These are phyloP conservation scores for Anagyrus pseudococci DNA, from an alignment of 2,888 invertebrate species.

Conservation along the genomic window DNA sequence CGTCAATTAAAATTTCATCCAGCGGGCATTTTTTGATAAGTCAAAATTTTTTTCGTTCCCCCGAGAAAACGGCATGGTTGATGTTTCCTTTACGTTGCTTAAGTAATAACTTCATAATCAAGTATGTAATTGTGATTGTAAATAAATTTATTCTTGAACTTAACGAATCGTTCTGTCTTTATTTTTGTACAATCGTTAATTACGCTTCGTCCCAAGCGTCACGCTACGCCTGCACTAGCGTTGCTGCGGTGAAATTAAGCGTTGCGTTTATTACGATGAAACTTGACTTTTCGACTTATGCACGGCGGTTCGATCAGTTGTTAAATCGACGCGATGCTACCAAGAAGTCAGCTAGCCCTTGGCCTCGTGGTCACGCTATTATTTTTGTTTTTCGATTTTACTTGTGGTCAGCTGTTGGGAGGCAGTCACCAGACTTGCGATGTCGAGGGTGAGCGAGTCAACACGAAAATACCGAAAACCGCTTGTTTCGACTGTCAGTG, in stretches of 20 bases:
- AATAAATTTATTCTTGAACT: slow-evolving; percentile 35
- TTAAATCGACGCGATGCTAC: neutral
- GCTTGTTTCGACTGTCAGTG: neutral
- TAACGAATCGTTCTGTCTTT: neutral
- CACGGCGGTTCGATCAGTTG: neutral
- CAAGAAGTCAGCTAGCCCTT: slow-evolving; percentile 2
- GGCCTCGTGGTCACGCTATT: neutral
- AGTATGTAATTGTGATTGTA: slow-evolving; percentile 28
- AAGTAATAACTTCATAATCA: slow-evolving; percentile 2
- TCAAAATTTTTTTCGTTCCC: slow-evolving; percentile 1
- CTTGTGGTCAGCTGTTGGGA: neutral
- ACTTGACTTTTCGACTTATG: neutral
- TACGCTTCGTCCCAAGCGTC: no score
- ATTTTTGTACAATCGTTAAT: no score
- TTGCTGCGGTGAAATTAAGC: neutral
- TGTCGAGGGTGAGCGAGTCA: neutral
- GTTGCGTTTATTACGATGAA: neutral
- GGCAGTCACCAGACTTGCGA: slow-evolving; percentile 1
- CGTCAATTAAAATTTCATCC: neutral
- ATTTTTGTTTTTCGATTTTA: slow-evolving; percentile 1
- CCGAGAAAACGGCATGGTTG: slow-evolving; percentile 3
- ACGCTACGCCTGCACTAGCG: no score
- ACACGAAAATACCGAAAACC: neutral
- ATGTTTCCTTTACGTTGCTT: slow-evolving; percentile 6
- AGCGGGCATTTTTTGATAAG: neutral